Conservation (phyloP, 2,888 invertebrate species). For the Andrena chrysosceles region DNA sequence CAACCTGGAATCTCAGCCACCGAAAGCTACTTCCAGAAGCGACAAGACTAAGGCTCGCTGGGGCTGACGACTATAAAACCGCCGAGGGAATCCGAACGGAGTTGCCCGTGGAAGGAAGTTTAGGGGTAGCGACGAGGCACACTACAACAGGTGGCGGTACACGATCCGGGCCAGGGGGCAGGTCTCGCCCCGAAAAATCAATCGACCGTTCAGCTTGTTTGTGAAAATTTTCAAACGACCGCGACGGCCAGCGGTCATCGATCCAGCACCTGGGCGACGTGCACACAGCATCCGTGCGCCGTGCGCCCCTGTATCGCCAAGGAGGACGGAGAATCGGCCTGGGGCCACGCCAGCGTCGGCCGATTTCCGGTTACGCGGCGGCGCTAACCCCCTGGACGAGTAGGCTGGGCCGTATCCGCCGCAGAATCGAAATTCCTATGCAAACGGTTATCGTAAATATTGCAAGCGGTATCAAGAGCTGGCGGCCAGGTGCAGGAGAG, state of each 20-base stretch:
- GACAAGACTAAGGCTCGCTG: not conserved
- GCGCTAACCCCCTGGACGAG: not conserved
- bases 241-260: not conserved
- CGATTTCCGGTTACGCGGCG: slow-evolving; percentile 26
- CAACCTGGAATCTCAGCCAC: not conserved
- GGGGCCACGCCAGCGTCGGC: not conserved
- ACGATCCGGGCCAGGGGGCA: slow-evolving; percentile 34
- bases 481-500: slow-evolving; percentile 60
- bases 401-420: slow-evolving; percentile 27
- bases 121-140: not conserved
- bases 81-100: not conserved
- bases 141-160: slow-evolving; percentile 61
- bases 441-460: slow-evolving; percentile 67
- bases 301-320: not conserved
- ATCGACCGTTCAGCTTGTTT: slow-evolving; percentile 45
- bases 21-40: not conserved
- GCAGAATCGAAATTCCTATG: slow-evolving; percentile 55
- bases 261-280: not conserved
- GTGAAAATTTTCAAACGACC: slow-evolving; percentile 36
- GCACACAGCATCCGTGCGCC: not conserved
- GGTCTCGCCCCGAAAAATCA: slow-evolving; percentile 24
- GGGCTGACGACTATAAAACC: not conserved
- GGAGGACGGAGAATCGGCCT: not conserved
- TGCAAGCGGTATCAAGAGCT: slow-evolving; percentile 57
- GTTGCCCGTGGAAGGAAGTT: too few species aligned